A percentile compares a stretch with the other conserved stretches of the same genome.
Evolutionary conservation across 1,140 invertebrate genomes (phyloP).

Genomic region (Lordiphosa clarofinis): DNA sequence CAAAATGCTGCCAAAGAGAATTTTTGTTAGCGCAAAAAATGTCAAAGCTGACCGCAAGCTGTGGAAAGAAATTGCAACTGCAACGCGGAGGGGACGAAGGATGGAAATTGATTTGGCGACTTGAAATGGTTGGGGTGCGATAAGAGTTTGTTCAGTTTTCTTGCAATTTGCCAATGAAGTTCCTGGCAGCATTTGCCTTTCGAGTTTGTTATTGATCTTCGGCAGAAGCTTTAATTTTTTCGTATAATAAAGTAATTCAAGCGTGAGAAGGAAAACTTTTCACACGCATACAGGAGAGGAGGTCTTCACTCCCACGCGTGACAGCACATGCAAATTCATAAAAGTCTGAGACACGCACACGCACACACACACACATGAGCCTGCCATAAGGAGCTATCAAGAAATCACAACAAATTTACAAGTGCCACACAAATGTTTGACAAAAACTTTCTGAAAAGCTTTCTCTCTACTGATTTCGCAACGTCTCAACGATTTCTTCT

Average conservation of each 20-base stretch:
- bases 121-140: slow-evolving; percentile 41
- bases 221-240: slow-evolving; percentile 50
- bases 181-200: background rate
- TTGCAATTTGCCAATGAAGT: slow-evolving; percentile 41
- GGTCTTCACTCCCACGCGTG: slow-evolving; percentile 43
- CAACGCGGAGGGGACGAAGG: background rate
- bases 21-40: slow-evolving; percentile 47
- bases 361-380: slow-evolving; percentile 32
- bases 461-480: slow-evolving; percentile 69
- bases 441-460: slow-evolving; percentile 76
- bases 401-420: slow-evolving; percentile 78
- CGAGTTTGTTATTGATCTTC: slow-evolving; percentile 22
- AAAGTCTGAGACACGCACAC: slow-evolving; percentile 41
- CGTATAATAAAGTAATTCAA: slow-evolving; percentile 69
- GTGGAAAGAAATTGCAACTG: slow-evolving; percentile 34
- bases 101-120: slow-evolving; percentile 62
- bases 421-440: slow-evolving; percentile 78
- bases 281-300: slow-evolving; percentile 19
- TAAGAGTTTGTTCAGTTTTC: slow-evolving; percentile 53
- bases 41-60: slow-evolving; percentile 61
- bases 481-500: slow-evolving; percentile 71
- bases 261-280: slow-evolving; percentile 61
- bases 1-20: slow-evolving; percentile 51
- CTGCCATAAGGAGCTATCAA: slow-evolving; percentile 72
- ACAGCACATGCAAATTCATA: slow-evolving; percentile 72